These are phyloP conservation scores for Yoshiicerus persimilis DNA, from an alignment of 1,140 invertebrate genomes.

Conservation along the genomic window DNA sequence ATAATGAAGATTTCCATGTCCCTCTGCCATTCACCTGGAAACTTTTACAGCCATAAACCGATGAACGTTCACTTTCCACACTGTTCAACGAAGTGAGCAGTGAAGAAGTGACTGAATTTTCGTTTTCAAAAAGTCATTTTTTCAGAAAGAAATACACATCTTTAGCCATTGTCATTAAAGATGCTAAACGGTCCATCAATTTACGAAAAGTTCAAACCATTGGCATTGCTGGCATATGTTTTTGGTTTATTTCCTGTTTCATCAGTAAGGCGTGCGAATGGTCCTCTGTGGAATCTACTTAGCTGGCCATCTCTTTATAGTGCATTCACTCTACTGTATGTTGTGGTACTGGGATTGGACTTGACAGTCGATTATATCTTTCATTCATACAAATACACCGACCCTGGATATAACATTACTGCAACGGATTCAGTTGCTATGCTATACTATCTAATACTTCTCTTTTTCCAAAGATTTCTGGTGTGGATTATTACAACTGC, in stretches of 20 bases:
- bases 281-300: not conserved
- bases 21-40: too few species aligned
- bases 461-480: not conserved
- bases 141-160: too few species aligned
- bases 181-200: not conserved
- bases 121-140: too few species aligned
- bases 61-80: too few species aligned
- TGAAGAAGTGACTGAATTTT: too few species aligned
- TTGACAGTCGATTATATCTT: not conserved
- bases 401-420: not conserved
- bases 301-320: not conserved
- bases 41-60: too few species aligned
- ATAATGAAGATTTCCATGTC: too few species aligned
- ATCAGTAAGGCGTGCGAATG: not conserved
- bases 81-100: too few species aligned
- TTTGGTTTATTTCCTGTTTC: not conserved
- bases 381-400: not conserved
- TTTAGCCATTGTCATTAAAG: too few species aligned
- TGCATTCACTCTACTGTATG: not conserved
- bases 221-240: not conserved
- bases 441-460: not conserved
- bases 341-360: not conserved
- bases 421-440: not conserved
- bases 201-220: not conserved
- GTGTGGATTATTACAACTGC: not conserved